Percentiles rank a stretch among this genome's conserved stretches.
Conservation (phyloP, 2,797 vertebrate species). For the Brachyrhaphis roseni region DNA sequence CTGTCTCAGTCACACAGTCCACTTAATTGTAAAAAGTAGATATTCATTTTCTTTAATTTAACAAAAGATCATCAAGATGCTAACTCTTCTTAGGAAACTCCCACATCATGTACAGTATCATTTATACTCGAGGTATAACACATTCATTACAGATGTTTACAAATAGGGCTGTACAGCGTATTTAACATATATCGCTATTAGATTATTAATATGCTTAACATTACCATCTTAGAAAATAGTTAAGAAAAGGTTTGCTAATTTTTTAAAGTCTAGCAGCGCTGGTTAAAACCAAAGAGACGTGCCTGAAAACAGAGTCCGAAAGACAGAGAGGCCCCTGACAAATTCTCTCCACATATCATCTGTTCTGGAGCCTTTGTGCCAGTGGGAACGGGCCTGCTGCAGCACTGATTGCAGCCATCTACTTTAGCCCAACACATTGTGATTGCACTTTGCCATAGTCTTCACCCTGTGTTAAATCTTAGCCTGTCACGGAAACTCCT, state of each 20-base stretch:
- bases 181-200: neutral
- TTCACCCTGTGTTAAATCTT: slow-evolving; percentile 76
- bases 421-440: slow-evolving; percentile 68
- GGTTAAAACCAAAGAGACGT: neutral
- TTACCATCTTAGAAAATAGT: neutral
- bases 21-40: neutral
- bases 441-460: slow-evolving; percentile 72
- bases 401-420: slow-evolving; percentile 65
- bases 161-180: neutral
- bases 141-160: neutral
- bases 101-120: neutral
- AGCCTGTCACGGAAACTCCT: slow-evolving; percentile 56
- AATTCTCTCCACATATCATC: slow-evolving; percentile 56
- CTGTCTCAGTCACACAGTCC: neutral
- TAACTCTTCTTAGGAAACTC: neutral
- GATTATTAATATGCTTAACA: neutral
- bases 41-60: neutral
- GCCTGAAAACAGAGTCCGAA: slow-evolving; percentile 3
- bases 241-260: neutral
- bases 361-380: slow-evolving; percentile 46
- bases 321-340: slow-evolving; percentile 25
- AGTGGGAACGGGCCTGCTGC: slow-evolving; percentile 30
- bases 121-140: neutral
- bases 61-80: neutral
- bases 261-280: neutral